These are phyloP conservation scores for Pegoplata infirma DNA, from an alignment of 2,888 invertebrate genomes.

Conservation along the genomic window DNA sequence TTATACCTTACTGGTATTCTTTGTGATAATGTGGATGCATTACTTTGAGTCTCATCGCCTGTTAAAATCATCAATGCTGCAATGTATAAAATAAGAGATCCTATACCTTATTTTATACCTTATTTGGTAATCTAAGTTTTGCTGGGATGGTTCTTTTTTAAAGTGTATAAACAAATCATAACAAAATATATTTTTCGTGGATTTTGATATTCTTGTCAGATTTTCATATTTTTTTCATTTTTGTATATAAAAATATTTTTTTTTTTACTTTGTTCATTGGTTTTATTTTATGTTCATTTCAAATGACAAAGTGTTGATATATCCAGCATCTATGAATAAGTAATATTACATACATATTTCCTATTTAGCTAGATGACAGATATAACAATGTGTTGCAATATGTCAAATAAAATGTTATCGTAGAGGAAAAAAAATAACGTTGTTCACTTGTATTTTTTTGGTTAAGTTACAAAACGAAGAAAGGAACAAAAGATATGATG, in stretches of 20 bases:
- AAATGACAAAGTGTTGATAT: slow-evolving; percentile 40
- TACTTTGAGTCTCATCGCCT: too few relatives aligned
- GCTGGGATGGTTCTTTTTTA: too few relatives aligned
- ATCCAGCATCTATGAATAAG: slow-evolving; percentile 34
- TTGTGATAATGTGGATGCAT: too few relatives aligned
- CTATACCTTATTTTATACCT: too few relatives aligned
- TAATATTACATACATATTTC: slow-evolving; percentile 9
- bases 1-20: too few relatives aligned
- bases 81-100: too few relatives aligned
- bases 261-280: background rate
- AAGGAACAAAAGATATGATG: background rate
- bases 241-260: background rate
- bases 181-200: background rate
- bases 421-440: background rate
- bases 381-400: slow-evolving; percentile 44
- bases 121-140: too few relatives aligned
- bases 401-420: slow-evolving; percentile 44
- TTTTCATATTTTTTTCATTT: slow-evolving; percentile 19
- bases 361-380: slow-evolving; percentile 20
- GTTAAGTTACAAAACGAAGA: too few relatives aligned
- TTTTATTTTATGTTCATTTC: slow-evolving; percentile 8
- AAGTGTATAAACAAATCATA: too few relatives aligned
- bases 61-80: too few relatives aligned
- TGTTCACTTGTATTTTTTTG: background rate
- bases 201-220: slow-evolving; percentile 19